phyloP scores from a whole-genome alignment of 2,888 invertebrate species.

The Cryptophagus acutangulus region DNA sequence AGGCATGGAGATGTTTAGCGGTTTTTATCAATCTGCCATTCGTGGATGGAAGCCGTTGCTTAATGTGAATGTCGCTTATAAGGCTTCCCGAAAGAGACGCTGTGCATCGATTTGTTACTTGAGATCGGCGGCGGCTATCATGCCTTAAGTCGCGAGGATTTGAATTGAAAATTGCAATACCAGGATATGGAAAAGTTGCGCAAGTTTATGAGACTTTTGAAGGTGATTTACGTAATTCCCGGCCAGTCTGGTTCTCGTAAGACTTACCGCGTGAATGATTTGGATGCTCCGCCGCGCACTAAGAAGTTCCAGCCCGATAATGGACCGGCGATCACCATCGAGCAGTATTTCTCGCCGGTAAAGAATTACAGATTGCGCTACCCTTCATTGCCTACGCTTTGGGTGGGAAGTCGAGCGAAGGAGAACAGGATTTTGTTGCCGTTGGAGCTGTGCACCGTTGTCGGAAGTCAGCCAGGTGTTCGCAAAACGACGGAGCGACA shows the following conservation, averaged over 20 bases:
- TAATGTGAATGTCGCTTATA: conserved; percentile 86
- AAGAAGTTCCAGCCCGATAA: conserved; percentile 43
- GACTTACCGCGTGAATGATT: conserved; percentile 48
- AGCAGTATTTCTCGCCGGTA: conserved; percentile 45
- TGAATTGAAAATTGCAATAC: conserved; percentile 16
- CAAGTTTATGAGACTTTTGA: conserved; percentile 33
- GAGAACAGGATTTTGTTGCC: conserved; percentile 73
- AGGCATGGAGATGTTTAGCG: conserved; percentile 84
- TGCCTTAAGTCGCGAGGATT: conserved; percentile 12
- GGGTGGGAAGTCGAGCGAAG: conserved; percentile 55
- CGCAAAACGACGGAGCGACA: conserved; percentile 79
- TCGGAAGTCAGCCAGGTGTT: conserved; percentile 70
- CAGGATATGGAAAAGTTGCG: conserved; percentile 23
- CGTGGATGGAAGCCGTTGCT: conserved; percentile 83
- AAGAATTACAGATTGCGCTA: conserved; percentile 49
- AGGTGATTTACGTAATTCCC: conserved; percentile 51
- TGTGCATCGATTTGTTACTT: conserved; percentile 44
- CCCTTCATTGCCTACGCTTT: conserved; percentile 76
- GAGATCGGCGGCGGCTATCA: conserved; percentile 15
- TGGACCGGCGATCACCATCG: conserved; percentile 44
- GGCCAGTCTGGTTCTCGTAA: conserved; percentile 43
- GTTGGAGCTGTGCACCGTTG: conserved; percentile 74
- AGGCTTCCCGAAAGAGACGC: conserved; percentile 62
- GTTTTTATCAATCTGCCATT: conserved; percentile 88
- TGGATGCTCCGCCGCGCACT: conserved; percentile 39